These are phyloP conservation scores for Dioctria rufipes DNA, from an alignment of 2,888 invertebrate genomes.

Conservation along the genomic window DNA sequence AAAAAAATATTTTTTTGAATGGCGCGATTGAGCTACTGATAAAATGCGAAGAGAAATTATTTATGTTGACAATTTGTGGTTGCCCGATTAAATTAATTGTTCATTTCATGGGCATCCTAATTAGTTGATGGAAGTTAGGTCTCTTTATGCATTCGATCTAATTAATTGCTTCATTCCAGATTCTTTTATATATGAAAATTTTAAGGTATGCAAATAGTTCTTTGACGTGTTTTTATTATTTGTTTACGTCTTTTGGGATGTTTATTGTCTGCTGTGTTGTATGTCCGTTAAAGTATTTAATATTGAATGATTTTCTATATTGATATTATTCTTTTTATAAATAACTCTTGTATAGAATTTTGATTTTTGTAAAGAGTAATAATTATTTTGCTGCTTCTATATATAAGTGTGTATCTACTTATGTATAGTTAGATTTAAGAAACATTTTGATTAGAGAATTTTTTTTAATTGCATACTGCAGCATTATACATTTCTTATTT, in stretches of 20 bases:
- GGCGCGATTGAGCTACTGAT: constrained; percentile 40
- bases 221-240: constrained; percentile 17
- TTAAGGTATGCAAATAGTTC: constrained; percentile 43
- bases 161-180: constrained; percentile 46
- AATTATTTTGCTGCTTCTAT: too few species aligned
- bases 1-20: neutral
- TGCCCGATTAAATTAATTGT: constrained; percentile 42
- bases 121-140: constrained; percentile 19
- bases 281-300: too few species aligned
- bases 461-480: too few species aligned
- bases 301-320: too few species aligned
- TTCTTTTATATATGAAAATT: neutral
- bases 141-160: constrained; percentile 4
- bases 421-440: too few species aligned
- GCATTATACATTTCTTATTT: too few species aligned
- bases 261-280: too few species aligned
- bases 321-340: too few species aligned
- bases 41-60: constrained; percentile 48
- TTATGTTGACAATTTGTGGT: constrained; percentile 54
- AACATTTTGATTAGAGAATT: too few species aligned
- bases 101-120: constrained; percentile 39
- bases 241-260: constrained; percentile 23
- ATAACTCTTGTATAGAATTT: too few species aligned
- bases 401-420: too few species aligned
- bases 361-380: too few species aligned